Evolutionary conservation across 2,888 invertebrate genomes (phyloP).

Genomic region (Allolobophora icterica): DNA sequence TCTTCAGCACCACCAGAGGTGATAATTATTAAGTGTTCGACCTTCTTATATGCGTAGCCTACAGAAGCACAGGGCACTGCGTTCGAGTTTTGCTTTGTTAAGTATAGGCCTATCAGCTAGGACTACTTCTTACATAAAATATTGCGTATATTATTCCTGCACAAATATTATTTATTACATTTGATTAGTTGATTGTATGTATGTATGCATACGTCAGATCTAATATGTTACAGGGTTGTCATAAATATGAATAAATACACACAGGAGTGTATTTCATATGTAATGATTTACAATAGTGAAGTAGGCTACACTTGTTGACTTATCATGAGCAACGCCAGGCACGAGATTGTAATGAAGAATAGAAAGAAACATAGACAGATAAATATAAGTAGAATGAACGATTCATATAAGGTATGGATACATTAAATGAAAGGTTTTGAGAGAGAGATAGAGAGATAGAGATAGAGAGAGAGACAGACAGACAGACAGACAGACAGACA

Average conservation of each 20-base stretch:
- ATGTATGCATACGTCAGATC: neutral
- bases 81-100: neutral
- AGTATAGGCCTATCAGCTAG: too few species aligned
- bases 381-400: neutral
- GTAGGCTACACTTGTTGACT: too few species aligned
- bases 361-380: neutral
- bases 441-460: neutral
- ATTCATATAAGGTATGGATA: neutral
- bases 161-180: neutral
- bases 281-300: neutral
- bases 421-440: too few species aligned
- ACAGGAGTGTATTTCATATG: neutral
- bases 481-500: too few species aligned
- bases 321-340: neutral
- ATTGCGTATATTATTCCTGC: neutral
- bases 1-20: neutral
- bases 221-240: neutral
- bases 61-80: neutral
- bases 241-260: neutral
- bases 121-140: too few species aligned
- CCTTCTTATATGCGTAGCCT: too few species aligned
- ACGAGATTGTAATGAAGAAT: neutral
- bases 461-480: neutral
- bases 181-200: neutral
- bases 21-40: neutral